Base-by-base conservation (phyloP, 2,888 invertebrate genomes). In the Seira ritae region DNA sequence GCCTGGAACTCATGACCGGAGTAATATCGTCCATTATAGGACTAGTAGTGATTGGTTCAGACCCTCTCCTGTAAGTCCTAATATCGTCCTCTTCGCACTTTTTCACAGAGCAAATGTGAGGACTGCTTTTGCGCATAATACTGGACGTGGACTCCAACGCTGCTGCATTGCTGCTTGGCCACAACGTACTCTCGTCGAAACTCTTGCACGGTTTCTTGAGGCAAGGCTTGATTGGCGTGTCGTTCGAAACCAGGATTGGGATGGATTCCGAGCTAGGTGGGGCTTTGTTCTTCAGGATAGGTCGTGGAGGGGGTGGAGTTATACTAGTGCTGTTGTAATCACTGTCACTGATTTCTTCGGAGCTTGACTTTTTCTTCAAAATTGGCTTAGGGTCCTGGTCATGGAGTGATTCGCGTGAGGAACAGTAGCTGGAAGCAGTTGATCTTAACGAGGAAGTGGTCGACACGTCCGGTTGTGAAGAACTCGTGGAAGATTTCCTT, bases 341-440 rank as follows among this genome's bases (percentile, higher is more conserved):
- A 4, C 74, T 55, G 70, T 88, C 88, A 31, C 87, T 87, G 17
- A 88, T 84, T 71, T 88, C 88, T 50, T 88, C 88, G 4, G 87
- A 87, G 74, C 87, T 87, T 3, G 86, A 85, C 69, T 88, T 88
- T 68, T 88, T 88, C 76, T 88, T 88, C 12, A 87, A 68, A 50
- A 88, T 87, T 19, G 88, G 87, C 62, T 87, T 88, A 31, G 87
- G 87, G 62, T 88, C 88, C n/a, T 85, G 87, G 50, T 80, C 74
- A 10, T 69, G 70, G 4, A 80, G 50, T 10, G 46, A 24, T 42
- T 80, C 80, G 0, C 80, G 15, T n/a, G 80, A 80, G 0, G 80
- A 80, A 23, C 55, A 70, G 69, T 73, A 73, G 46, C 68, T 69
- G 2, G 70, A 65, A 8, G 74, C 68, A 46, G 80, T 73, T 8